Base-by-base conservation (phyloP, 2,113 vertebrate genomes). In the Urocitellus parryii region DNA sequence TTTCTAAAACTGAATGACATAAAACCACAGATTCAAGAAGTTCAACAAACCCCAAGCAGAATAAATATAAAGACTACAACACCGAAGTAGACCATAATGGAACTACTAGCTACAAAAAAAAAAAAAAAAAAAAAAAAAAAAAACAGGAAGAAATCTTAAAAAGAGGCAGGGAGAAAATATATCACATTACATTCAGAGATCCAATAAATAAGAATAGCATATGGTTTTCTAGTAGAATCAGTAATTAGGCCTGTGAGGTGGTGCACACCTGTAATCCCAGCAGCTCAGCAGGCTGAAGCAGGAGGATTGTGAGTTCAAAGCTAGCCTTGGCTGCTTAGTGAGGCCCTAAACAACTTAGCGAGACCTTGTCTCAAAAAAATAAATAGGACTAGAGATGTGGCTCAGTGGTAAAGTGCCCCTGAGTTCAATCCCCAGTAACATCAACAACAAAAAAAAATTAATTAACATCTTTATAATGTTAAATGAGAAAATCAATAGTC, bases 401-500 rank as follows among this genome's bases (percentile, higher is more conserved):
- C 56, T 58, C 56, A 58, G 56, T 58, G 56, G 20, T 22, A 24
- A 58, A 58, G 56, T 8, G 20, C 20, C 20, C 56, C 56, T 58
- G 56, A 58, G 56, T 58, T 58, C 56, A 58, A 58, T 58, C 56
- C 7, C 56, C 20, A 58, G 20, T 58, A 58, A 20, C 56, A 58
- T 22, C 22, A 56, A 56, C 17, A 56, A 56, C 20, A 58, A 58
- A 8, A 58, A 58, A 22, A 56, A 56, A 56, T 4, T 74, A 34
- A 79, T 4, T 74, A 34, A 79, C 22, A 91, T 48, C 34, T 67
- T 84, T 84, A n/a, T 63, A 80, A 13, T 63, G 5, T 78, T 87
- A 76, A 93, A 82, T 56, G 48, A 87, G 29, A 94, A 90, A 96
- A 76, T 58, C 27, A 86, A 74, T 24, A 80, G 56, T 89, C 68